Percentiles rank a stretch among this genome's conserved stretches.
Conservation (phyloP, 2,797 vertebrate species). For the Paratrypauchen microcephalus region DNA sequence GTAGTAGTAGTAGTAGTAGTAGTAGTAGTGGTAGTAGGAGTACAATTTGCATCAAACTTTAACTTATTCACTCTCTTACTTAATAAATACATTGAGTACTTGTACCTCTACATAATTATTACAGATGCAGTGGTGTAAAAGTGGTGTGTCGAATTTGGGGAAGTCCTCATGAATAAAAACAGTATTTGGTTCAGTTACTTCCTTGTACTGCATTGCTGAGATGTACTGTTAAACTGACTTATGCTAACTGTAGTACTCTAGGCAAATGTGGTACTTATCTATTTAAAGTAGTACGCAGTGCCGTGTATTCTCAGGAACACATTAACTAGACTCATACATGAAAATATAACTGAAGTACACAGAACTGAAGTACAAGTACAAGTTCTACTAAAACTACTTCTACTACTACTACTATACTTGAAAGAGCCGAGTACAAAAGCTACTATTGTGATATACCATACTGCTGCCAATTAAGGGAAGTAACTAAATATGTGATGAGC, state of each 20-base stretch:
- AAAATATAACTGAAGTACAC: background rate
- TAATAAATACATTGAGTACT: background rate
- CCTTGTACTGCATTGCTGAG: constrained; percentile 30
- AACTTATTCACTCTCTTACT: background rate
- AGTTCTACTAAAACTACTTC: too few relatives aligned
- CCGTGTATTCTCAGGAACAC: constrained; percentile 53
- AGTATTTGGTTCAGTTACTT: constrained; percentile 53
- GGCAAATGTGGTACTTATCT: constrained; percentile 72
- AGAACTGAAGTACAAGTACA: too few relatives aligned
- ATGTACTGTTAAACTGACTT: constrained; percentile 46
- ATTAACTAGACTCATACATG: background rate
- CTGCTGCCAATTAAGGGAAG: too few relatives aligned
- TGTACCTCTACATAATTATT: background rate
- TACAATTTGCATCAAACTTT: background rate
- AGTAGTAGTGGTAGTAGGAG: background rate
- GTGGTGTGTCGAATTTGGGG: constrained; percentile 32
- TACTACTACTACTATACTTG: too few relatives aligned
- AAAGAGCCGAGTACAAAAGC: too few relatives aligned
- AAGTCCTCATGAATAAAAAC: constrained; percentile 61
- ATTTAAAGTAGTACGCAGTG: constrained; percentile 52
- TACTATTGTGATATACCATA: too few relatives aligned
- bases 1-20: background rate
- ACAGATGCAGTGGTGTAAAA: background rate
- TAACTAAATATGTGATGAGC: too few relatives aligned
- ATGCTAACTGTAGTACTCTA: constrained; percentile 64